phyloP scores from a whole-genome alignment of 2,888 invertebrate species.

The Lasiommata megera region DNA sequence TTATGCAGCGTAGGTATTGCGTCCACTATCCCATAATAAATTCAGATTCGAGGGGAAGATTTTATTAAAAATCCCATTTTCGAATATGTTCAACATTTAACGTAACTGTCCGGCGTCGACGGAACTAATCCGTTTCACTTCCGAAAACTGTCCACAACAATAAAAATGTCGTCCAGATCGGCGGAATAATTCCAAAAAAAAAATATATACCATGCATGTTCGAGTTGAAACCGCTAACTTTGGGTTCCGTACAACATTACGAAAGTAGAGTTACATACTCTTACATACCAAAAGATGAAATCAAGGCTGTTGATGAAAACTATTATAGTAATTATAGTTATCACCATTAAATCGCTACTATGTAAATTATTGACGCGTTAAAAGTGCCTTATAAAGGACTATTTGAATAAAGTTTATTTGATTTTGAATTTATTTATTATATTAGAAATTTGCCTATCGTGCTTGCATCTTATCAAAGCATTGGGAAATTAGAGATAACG shows the following conservation, averaged over 20 bases:
- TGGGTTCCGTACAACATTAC: neutral
- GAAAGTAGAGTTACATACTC: too few relatives aligned
- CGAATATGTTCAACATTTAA: conserved; percentile 35
- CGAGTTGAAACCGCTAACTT: neutral
- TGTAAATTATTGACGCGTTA: too few relatives aligned
- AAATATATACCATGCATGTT: neutral
- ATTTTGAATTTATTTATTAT: too few relatives aligned
- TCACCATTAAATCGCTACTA: too few relatives aligned
- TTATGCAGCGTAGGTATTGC: neutral
- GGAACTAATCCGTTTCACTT: conserved; percentile 70
- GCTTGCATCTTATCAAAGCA: too few relatives aligned
- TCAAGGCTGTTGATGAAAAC: too few relatives aligned
- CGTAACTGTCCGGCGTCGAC: conserved; percentile 50
- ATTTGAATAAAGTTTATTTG: too few relatives aligned
- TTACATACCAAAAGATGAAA: too few relatives aligned
- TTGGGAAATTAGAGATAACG: too few relatives aligned
- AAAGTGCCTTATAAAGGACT: too few relatives aligned
- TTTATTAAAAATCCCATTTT: conserved; percentile 33
- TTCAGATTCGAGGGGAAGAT: conserved; percentile 23
- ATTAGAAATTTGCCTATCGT: too few relatives aligned
- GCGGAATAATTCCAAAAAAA: conserved; percentile 42
- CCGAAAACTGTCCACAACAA: conserved; percentile 58
- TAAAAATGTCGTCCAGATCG: conserved; percentile 52
- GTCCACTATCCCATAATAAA: conserved; percentile 2
- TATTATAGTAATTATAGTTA: too few relatives aligned